phyloP scores from a whole-genome alignment of 2,888 invertebrate genomes.

The Pandemis cinnamomeana region DNA sequence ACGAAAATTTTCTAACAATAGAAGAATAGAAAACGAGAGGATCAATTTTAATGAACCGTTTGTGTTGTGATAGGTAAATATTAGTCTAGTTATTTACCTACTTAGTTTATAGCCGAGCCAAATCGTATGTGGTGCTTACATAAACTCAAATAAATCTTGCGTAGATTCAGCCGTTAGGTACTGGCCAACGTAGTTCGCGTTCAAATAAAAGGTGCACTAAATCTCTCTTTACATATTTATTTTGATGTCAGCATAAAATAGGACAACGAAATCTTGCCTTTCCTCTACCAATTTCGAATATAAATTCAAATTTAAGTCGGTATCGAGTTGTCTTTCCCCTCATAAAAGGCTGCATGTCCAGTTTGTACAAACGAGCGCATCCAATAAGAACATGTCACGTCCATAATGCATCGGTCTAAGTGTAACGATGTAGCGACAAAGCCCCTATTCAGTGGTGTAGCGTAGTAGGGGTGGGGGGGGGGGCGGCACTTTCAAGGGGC shows the following conservation, averaged over 20 bases:
- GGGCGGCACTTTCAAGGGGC: too few relatives aligned
- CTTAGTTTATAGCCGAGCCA: too few relatives aligned
- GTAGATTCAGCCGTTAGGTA: neutral
- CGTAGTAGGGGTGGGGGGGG: too few relatives aligned
- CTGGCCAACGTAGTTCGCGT: neutral
- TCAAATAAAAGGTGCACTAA: neutral
- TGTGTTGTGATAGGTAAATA: too few relatives aligned
- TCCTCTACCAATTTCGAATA: slow-evolving; percentile 12
- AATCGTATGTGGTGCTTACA: neutral
- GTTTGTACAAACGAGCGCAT: slow-evolving; percentile 52
- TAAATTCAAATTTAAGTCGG: slow-evolving; percentile 37
- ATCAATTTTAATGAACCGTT: too few relatives aligned
- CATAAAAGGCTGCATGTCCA: slow-evolving; percentile 50
- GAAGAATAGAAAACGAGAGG: too few relatives aligned
- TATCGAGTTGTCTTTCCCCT: slow-evolving; percentile 32
- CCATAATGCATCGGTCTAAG: slow-evolving; percentile 47
- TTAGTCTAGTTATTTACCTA: too few relatives aligned
- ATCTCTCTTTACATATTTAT: neutral
- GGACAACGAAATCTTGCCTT: slow-evolving; percentile 7
- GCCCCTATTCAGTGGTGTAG: too few relatives aligned
- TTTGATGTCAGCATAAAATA: slow-evolving; percentile 7
- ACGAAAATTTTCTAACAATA: too few relatives aligned
- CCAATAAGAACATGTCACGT: slow-evolving; percentile 60
- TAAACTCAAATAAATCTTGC: neutral
- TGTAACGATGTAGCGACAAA: neutral